Evolutionary conservation across 2,113 vertebrate genomes (phyloP), one percentile per base, ranked within the genome.

Genomic region (Lonchura striata): DNA sequence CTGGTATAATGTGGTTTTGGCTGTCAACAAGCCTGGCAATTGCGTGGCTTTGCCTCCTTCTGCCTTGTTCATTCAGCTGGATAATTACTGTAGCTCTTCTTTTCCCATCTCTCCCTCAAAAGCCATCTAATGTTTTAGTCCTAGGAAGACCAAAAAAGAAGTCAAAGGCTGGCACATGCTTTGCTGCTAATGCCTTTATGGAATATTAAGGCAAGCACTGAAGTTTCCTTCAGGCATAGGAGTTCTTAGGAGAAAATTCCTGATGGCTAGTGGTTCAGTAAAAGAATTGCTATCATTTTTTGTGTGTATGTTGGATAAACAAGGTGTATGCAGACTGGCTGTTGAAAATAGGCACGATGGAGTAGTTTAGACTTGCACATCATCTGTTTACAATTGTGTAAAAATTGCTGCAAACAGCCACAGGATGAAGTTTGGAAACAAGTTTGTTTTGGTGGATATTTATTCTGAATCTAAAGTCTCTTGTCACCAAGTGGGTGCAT

Each of bases 41-140:
- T 96, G 92, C 95, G 82, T 90, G 88, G 42, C 80, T 95, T 74
- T 95, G 60, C 90, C 53, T 90, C 59, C 65, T 93, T 94, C 77
- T 93, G 35, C 57, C 59, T 44, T 63, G 42, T 63, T 79, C 87
- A 22, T 93, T 93, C 47, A 54, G 47, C 63, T 93, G 42, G 54
- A 4, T 65, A 64, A 64, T 54, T 35, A 31, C 41, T 22, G 0
- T 5, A 25, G 49, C 52, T 60, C 39, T 69, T 53, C 66, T 72
- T 76, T 57, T 83, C 33, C 86, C 33, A 2, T 52, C 13, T 78
- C 70, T 89, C 44, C 31, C 25, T 86, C 69, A 74, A 66, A 82
- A 57, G 22, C 35, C 0, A 0, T 44, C 33, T 75, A 53, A 75
- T 23, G 11, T 12, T 69, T 25, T 46, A 71, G 75, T 61, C 12